These are phyloP conservation scores for Stomorhina lunata DNA, from an alignment of 2,888 invertebrate species.

Conservation along the genomic window DNA sequence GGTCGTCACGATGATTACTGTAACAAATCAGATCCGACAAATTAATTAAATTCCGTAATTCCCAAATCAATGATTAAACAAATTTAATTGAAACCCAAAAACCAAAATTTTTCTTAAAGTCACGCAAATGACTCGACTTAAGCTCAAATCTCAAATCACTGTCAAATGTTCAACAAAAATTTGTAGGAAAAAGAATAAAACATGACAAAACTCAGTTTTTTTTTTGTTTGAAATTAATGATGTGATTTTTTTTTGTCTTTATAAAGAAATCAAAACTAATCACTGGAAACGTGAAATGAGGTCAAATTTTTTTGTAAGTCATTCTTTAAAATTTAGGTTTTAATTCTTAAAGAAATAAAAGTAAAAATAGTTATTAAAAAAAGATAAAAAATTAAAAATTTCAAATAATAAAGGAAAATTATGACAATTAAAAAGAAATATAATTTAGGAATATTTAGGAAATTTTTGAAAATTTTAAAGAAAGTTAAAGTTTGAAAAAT, in stretches of 20 bases:
- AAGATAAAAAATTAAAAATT: background rate
- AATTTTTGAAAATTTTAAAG: conserved; percentile 24
- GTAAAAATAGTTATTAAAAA: background rate
- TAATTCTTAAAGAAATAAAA: conserved; percentile 26
- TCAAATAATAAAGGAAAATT: background rate
- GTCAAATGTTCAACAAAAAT: background rate
- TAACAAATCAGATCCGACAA: no score
- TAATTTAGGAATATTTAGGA: background rate
- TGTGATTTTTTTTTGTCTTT: background rate
- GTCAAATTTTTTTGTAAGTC: conserved; percentile 8
- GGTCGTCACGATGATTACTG: no score
- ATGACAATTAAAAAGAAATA: background rate
- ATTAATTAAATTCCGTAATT: no score
- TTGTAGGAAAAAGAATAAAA: background rate
- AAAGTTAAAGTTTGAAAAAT: conserved; percentile 45
- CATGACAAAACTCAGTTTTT: background rate
- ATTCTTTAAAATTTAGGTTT: background rate
- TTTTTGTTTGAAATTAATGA: conserved; percentile 5
- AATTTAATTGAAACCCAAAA: no score
- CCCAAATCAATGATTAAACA: no score
- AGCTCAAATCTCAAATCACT: no score
- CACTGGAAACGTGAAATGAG: conserved; percentile 19
- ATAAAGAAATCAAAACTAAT: conserved; percentile 2
- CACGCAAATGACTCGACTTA: no score
- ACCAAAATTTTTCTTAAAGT: no score